Percentiles rank a stretch among this genome's conserved stretches.
Conservation (phyloP, 2,797 vertebrate species). For the Pangasius sanitwongsei region DNA sequence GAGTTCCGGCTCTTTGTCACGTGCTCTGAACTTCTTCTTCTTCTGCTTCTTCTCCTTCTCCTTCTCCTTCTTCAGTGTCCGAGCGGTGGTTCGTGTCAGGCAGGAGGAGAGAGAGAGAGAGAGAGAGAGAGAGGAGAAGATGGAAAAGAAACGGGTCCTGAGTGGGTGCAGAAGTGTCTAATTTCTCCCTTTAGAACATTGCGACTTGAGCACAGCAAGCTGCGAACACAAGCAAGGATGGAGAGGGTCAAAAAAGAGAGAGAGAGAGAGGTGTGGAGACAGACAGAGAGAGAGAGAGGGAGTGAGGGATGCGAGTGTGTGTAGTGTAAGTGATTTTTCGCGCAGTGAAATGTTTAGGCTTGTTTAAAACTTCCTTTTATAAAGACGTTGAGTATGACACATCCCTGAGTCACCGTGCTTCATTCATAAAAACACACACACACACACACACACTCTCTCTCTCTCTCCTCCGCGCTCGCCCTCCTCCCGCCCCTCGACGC, state of each 20-base stretch:
- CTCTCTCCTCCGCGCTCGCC: constrained; percentile 44
- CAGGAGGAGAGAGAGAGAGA: constrained; percentile 67
- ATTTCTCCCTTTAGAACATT: constrained; percentile 29
- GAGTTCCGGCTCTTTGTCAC: constrained; percentile 76
- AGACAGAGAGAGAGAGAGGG: constrained; percentile 57
- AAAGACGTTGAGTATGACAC: constrained; percentile 87
- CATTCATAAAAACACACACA: constrained; percentile 84
- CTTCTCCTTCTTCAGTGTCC: constrained; percentile 57
- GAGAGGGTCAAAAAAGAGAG: constrained; percentile 63
- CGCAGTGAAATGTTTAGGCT: constrained; percentile 87
- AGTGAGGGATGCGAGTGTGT: constrained; percentile 77
- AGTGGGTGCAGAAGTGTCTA: constrained; percentile 31
- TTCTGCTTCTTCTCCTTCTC: background rate
- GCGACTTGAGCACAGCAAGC: constrained; percentile 11
- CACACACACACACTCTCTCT: constrained; percentile 33
- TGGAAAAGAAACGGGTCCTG: constrained; percentile 18
- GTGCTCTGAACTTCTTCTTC: constrained; percentile 70
- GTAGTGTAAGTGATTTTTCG: constrained; percentile 80
- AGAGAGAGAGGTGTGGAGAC: constrained; percentile 48
- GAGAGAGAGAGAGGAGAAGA: constrained; percentile 60
- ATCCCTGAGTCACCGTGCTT: constrained; percentile 82
- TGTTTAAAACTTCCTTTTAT: constrained; percentile 88
- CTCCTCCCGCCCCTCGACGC: constrained; percentile 39
- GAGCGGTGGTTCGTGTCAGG: constrained; percentile 60
- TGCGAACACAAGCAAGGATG: constrained; percentile 62